These are phyloP conservation scores for Chrysoperla carnea DNA, from an alignment of 1,140 invertebrate species.

Conservation along the genomic window DNA sequence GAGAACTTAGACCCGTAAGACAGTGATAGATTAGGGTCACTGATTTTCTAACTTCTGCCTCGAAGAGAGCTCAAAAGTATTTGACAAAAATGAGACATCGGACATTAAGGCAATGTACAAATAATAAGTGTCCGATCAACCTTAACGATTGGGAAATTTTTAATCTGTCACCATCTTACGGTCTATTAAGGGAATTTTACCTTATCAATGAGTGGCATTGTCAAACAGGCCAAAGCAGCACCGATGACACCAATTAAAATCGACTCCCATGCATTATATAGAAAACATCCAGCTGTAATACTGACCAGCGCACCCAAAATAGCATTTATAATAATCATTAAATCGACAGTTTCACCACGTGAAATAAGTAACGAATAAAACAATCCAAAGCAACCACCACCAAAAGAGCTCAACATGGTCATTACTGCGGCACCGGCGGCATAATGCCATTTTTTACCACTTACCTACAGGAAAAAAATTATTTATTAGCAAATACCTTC, in stretches of 20 bases:
- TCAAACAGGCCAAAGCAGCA: constrained; percentile 45
- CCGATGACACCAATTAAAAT: constrained; percentile 68
- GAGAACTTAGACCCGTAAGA: too few species aligned
- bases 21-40: too few species aligned
- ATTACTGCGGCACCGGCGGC: constrained; percentile 76
- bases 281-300: constrained; percentile 81
- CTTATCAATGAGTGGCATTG: constrained; percentile 55
- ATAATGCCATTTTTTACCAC: constrained; percentile 64
- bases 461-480: constrained; percentile 27
- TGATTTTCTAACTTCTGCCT: too few species aligned
- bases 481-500: not conserved
- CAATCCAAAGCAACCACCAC: constrained; percentile 63
- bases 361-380: constrained; percentile 45
- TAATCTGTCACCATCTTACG: not conserved
- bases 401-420: constrained; percentile 77
- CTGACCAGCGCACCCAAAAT: constrained; percentile 72
- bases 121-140: too few species aligned
- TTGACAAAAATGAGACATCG: too few species aligned
- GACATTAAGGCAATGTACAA: too few species aligned
- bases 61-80: too few species aligned
- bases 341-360: constrained; percentile 49
- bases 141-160: not conserved
- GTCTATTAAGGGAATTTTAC: constrained; percentile 9
- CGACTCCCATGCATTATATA: constrained; percentile 73
- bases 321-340: constrained; percentile 77